Evolutionary conservation across 2,888 invertebrate genomes (phyloP).

Genomic region (Pemphredon lugubris): DNA sequence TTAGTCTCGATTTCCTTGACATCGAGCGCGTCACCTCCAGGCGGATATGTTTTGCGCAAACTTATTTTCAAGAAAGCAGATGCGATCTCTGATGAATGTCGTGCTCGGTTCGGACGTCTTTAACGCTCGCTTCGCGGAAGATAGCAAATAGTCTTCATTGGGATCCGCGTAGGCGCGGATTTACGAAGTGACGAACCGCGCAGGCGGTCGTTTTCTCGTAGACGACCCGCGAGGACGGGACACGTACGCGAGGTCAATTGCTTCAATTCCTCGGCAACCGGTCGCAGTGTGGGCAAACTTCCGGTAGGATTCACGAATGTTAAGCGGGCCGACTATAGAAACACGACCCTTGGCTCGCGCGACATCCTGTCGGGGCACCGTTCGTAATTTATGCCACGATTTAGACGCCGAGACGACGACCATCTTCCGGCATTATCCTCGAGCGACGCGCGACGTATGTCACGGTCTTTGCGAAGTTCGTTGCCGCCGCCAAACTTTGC

Average conservation of each 20-base stretch:
- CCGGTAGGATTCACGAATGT: conserved; percentile 64
- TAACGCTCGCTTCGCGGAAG: neutral
- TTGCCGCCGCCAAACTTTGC: too few species aligned
- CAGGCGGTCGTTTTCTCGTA: conserved; percentile 39
- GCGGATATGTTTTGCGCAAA: too few species aligned
- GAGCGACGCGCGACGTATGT: conserved; percentile 13
- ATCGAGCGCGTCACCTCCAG: too few species aligned
- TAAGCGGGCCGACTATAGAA: conserved; percentile 41
- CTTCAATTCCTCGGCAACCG: conserved; percentile 59
- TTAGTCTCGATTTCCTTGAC: too few species aligned
- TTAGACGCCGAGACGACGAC: conserved; percentile 54
- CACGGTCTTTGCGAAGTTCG: conserved; percentile 15
- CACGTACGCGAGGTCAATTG: conserved; percentile 60
- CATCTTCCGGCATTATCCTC: conserved; percentile 51
- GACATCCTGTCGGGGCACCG: conserved; percentile 56
- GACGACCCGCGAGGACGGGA: conserved; percentile 30
- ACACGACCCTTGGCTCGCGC: conserved; percentile 48
- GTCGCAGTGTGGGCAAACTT: conserved; percentile 65
- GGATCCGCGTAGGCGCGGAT: conserved; percentile 44
- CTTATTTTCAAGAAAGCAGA: too few species aligned
- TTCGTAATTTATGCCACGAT: conserved; percentile 58
- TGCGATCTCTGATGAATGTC: too few species aligned
- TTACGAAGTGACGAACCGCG: conserved; percentile 43
- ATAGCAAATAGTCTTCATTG: conserved; percentile 27
- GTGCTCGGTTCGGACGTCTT: too few species aligned